These are phyloP conservation scores for Lerema accius DNA, from an alignment of 1,140 invertebrate genomes.

Conservation along the genomic window DNA sequence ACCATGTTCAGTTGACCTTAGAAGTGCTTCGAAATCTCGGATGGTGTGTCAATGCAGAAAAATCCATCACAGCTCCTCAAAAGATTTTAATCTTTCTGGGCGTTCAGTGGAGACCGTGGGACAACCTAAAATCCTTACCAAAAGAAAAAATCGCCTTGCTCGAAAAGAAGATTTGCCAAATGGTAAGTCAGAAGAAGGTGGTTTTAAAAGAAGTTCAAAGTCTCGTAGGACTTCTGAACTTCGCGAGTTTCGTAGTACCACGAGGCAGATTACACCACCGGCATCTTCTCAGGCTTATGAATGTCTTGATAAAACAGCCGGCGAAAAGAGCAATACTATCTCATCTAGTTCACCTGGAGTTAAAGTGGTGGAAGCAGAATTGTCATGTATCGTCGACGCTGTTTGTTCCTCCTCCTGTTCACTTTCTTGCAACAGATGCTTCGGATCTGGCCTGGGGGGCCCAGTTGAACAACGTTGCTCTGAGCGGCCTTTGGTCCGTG, in stretches of 20 bases:
- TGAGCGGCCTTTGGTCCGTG: neutral
- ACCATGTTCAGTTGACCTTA: neutral
- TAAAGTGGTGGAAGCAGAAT: slow-evolving; percentile 21
- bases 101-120: slow-evolving; percentile 40
- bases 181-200: slow-evolving; percentile 6
- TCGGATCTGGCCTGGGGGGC: slow-evolving; percentile 21
- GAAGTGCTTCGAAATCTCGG: slow-evolving; percentile 36
- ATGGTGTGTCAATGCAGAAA: slow-evolving; percentile 26
- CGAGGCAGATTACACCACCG: slow-evolving; percentile 58
- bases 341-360: neutral
- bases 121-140: slow-evolving; percentile 42
- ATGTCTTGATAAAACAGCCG: slow-evolving; percentile 3
- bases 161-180: slow-evolving; percentile 7
- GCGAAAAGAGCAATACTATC: neutral
- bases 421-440: slow-evolving; percentile 22
- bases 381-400: neutral
- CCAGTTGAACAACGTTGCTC: slow-evolving; percentile 10
- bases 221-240: slow-evolving; percentile 54
- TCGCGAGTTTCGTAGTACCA: slow-evolving; percentile 82
- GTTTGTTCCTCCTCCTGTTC: neutral
- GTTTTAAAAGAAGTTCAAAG: slow-evolving; percentile 41
- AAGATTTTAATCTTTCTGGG: slow-evolving; percentile 39
- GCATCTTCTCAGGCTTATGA: neutral
- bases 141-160: slow-evolving; percentile 26
- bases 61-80: slow-evolving; percentile 8